Evolutionary conservation across 2,113 vertebrate species (phyloP).

Genomic region (Numida meleagris): DNA sequence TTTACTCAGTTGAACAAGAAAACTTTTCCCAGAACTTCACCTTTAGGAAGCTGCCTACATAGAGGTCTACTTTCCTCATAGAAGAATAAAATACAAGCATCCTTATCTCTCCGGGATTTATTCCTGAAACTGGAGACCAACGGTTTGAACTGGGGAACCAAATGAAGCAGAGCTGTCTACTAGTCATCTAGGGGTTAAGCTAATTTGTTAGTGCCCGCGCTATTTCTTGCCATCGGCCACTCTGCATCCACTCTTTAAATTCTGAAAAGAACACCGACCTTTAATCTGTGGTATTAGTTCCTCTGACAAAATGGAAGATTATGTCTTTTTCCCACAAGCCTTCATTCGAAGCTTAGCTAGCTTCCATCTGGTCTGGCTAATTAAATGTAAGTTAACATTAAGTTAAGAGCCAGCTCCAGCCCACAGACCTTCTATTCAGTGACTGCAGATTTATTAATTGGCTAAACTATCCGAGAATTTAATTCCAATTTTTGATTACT

Average conservation of each 20-base stretch:
- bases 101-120: slow-evolving; percentile 11
- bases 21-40: background rate
- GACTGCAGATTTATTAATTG: slow-evolving; percentile 24
- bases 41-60: background rate
- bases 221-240: background rate
- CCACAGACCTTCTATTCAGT: slow-evolving; percentile 17
- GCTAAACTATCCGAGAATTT: slow-evolving; percentile 19
- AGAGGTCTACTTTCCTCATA: background rate
- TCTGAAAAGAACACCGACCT: slow-evolving; percentile 61
- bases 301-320: slow-evolving; percentile 63
- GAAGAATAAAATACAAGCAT: background rate
- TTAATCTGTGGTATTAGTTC: slow-evolving; percentile 59
- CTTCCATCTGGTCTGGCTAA: slow-evolving; percentile 63
- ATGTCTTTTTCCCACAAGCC: slow-evolving; percentile 58
- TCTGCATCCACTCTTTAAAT: slow-evolving; percentile 8
- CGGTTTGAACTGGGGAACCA: background rate
- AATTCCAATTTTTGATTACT: slow-evolving; percentile 56
- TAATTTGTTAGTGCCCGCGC: slow-evolving; percentile 22
- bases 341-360: slow-evolving; percentile 39
- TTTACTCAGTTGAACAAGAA: background rate
- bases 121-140: background rate
- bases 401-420: slow-evolving; percentile 32
- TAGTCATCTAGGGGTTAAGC: slow-evolving; percentile 18
- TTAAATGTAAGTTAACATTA: slow-evolving; percentile 62
- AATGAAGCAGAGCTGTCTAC: background rate